Base-by-base conservation (phyloP, 2,888 invertebrate species). In the Diadegma fenestrale region DNA sequence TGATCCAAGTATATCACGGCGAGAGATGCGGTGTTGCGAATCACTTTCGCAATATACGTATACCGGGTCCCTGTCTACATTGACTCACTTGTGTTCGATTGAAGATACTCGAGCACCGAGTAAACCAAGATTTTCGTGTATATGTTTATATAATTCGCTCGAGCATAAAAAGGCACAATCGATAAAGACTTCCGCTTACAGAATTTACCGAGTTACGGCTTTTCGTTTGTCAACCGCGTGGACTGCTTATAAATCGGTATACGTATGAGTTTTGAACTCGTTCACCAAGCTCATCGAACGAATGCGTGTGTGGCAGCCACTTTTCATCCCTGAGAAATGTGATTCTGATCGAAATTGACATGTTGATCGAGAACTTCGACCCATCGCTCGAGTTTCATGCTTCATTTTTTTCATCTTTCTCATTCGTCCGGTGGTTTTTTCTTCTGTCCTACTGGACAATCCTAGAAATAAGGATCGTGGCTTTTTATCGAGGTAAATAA, bases 351-450 rank as follows among this genome's bases (percentile, higher is more conserved):
- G 61, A 78, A 63, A 78, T 63, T 77, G 81, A 78, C 77, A 64
- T n/a, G 43, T 77, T 78, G 72, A 85, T 85, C 81, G 84, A 81
- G 84, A 85, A 85, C 78, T 85, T 85, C 73, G 45, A 78, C 80
- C 51, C 48, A 66, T 72, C 84, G 37, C 51, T 81, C 22, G 8
- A 33, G 72, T 41, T 8, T 7, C n/a, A 30, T 33, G 33, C 17
- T 41, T 64, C 12, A 51, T 43, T 43, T 43, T 37, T 22, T 64
- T 76, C 45, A 33, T 17, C 43, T 68, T 19, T 2, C 10, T 26
- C 19, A 6, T 6, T 48, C 61, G 26, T 26, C 0, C 22, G 26
- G 12, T 58, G 17, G 8, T 30, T 22, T 19, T 17, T 61, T 48
- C 48, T 48, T 22, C 3, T 33, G 12, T 7, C 26, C 17, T 43